Conservation (phyloP, 1,140 invertebrate genomes). For the Neodiprion virginianus region DNA sequence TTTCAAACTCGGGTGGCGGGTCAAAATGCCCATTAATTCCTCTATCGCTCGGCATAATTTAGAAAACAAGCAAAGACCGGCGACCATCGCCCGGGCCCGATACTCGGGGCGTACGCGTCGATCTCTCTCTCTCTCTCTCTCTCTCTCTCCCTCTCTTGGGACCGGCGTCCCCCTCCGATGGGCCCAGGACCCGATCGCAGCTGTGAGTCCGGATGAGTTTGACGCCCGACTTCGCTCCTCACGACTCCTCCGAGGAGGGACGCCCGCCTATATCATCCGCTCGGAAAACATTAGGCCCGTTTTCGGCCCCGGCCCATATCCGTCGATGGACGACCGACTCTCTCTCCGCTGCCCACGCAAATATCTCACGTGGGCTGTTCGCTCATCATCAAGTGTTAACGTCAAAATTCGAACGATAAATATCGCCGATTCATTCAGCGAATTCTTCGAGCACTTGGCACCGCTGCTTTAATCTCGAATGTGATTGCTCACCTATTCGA, state of each 20-base stretch:
- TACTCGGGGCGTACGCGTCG: background rate
- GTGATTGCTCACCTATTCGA: too few relatives aligned
- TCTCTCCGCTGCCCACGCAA: too few relatives aligned
- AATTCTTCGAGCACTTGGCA: too few relatives aligned
- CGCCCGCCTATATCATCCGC: conserved; percentile 48
- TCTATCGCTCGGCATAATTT: background rate
- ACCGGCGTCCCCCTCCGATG: background rate
- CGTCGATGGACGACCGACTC: too few relatives aligned
- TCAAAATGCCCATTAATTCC: background rate
- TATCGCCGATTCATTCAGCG: too few relatives aligned
- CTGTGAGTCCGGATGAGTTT: conserved; percentile 56
- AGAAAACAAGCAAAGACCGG: background rate
- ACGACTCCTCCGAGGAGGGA: conserved; percentile 47
- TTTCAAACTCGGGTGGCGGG: background rate
- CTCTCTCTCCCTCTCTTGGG: conserved; percentile 22
- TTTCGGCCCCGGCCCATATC: background rate
- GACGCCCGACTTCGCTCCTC: conserved; percentile 60
- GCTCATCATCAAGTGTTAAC: too few relatives aligned
- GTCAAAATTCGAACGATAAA: too few relatives aligned
- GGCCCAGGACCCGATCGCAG: background rate
- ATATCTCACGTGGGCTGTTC: too few relatives aligned
- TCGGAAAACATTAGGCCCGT: conserved; percentile 54
- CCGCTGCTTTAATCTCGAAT: too few relatives aligned
- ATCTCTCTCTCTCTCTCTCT: conserved; percentile 25
- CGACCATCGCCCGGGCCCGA: background rate